phyloP scores from a whole-genome alignment of 1,140 invertebrate species.

The Meloidogyne chitwoodi region DNA sequence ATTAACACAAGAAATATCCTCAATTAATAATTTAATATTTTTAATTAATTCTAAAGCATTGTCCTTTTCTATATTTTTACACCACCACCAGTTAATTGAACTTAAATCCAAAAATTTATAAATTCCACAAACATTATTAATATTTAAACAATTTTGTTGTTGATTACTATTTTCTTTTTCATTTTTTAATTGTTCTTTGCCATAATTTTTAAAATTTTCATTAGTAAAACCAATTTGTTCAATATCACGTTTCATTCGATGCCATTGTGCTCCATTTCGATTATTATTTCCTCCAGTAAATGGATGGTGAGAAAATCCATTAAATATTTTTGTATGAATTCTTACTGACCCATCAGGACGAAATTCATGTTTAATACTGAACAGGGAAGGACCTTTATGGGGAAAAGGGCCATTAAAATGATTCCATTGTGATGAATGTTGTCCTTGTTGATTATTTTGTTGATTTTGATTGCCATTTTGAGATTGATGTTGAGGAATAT shows the following conservation, averaged over 20 bases:
- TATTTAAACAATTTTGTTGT: not conserved
- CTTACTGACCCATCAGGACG: not conserved
- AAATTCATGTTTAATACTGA: not conserved
- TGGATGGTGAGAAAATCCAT: not conserved
- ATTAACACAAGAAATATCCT: not conserved
- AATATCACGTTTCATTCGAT: not conserved
- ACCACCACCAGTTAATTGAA: not conserved
- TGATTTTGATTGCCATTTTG: not conserved
- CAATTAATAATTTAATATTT: not conserved
- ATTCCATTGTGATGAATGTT: not conserved
- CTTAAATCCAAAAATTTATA: not conserved
- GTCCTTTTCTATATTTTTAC: not conserved
- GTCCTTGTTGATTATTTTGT: not conserved
- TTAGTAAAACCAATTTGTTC: not conserved
- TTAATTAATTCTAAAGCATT: not conserved
- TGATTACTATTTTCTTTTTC: not conserved
- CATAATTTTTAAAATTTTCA: too few species aligned
- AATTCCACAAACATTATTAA: not conserved
- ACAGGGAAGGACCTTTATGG: not conserved
- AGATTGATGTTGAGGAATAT: not conserved
- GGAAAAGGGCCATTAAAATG: not conserved
- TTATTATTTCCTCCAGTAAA: not conserved
- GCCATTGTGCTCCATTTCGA: not conserved
- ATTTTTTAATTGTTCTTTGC: not conserved
- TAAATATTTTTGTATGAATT: not conserved